These are phyloP conservation scores for Chouioia cunea DNA, from an alignment of 2,888 invertebrate species.

Conservation along the genomic window DNA sequence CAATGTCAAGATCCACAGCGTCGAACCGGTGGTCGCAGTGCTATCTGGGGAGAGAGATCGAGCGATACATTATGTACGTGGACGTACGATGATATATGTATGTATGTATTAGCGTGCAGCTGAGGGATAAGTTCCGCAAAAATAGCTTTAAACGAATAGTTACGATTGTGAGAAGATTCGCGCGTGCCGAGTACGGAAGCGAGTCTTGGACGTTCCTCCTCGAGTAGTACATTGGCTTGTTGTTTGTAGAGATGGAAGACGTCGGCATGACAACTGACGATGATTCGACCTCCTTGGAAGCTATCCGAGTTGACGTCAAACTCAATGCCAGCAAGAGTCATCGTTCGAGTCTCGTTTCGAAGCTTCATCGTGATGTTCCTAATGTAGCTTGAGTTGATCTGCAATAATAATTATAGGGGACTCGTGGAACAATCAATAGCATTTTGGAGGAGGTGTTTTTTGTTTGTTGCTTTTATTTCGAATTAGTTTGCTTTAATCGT, in stretches of 20 bases:
- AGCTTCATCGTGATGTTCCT: constrained; percentile 50
- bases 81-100: too few relatives aligned
- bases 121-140: too few relatives aligned
- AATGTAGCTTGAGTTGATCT: constrained; percentile 66
- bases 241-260: constrained; percentile 78
- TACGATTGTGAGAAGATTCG: constrained; percentile 70
- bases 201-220: constrained; percentile 81
- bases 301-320: constrained; percentile 75
- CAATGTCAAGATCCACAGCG: constrained; percentile 54
- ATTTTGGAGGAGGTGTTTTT: too few relatives aligned
- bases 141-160: constrained; percentile 6
- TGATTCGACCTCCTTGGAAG: constrained; percentile 76
- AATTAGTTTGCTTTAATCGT: too few relatives aligned
- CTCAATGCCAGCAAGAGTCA: constrained; percentile 72
- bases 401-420: constrained; percentile 3
- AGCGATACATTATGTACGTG: too few relatives aligned
- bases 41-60: too few relatives aligned
- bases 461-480: too few relatives aligned
- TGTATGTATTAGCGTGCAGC: too few relatives aligned
- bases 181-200: constrained; percentile 81
- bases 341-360: constrained; percentile 55
- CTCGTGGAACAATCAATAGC: too few relatives aligned
- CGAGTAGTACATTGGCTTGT: constrained; percentile 75
- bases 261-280: constrained; percentile 77
- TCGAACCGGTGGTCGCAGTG: background rate